Conservation (phyloP, 2,113 vertebrate species). For the Cryptomyrus ogoouensis region DNA sequence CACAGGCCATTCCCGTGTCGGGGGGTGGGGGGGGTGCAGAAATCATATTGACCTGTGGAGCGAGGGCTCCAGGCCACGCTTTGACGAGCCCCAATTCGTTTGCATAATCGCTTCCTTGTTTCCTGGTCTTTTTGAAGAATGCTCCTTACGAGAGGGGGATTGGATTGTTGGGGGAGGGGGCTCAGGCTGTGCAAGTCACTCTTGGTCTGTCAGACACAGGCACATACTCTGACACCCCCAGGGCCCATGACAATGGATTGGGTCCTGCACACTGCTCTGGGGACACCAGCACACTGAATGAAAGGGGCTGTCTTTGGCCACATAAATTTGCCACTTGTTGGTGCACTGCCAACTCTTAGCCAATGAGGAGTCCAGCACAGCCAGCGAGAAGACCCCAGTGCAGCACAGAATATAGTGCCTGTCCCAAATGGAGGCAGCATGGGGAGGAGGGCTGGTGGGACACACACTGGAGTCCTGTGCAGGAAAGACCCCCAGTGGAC, state of each 20-base stretch:
- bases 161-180: constrained; percentile 2
- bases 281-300: not conserved
- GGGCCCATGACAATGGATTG: constrained; percentile 15
- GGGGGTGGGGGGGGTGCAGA: not conserved
- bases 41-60: constrained; percentile 5
- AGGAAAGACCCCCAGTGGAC: constrained; percentile 34
- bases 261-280: not conserved
- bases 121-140: constrained; percentile 34
- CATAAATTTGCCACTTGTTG: not conserved
- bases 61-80: constrained; percentile 31
- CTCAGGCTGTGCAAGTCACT: not conserved
- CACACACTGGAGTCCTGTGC: not conserved
- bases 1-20: constrained; percentile 27
- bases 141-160: constrained; percentile 36
- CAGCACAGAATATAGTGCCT: constrained; percentile 32
- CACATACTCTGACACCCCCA: no score
- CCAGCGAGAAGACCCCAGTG: constrained; percentile 37
- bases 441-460: not conserved
- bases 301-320: not conserved
- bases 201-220: not conserved
- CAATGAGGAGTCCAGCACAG: constrained; percentile 25
- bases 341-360: constrained; percentile 2
- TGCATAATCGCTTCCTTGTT: constrained; percentile 41
- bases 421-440: not conserved
- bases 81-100: constrained; percentile 34